Evolutionary conservation across 2,113 vertebrate genomes (phyloP), one percentile per base, ranked within the genome.

Genomic region (Cephalopholis sonnerati): DNA sequence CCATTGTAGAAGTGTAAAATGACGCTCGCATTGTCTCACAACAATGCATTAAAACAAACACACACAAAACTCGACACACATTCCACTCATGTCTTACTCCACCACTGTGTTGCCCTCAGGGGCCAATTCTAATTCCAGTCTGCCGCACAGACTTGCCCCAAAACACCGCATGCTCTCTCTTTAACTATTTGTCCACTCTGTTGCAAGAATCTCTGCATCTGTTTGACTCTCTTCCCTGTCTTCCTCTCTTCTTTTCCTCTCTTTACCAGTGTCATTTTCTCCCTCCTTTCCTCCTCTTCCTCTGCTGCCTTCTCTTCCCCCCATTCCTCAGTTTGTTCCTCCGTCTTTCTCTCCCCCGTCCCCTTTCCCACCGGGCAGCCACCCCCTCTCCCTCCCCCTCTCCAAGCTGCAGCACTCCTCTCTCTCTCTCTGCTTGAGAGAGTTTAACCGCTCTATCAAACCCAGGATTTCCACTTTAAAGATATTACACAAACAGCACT

Each of bases 361-460:
- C 29, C 70, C 55, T 12, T 63, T 83, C 61, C 83, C 71, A 25
- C 61, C 61, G 7, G 18, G 58, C 76, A 44, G 55, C 75, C 13
- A 5, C 51, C 75, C 75, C 25, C 71, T 74, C 16, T 92, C 93
- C 88, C 90, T 91, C 87, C 85, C 89, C 18, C 89, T 92, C 92
- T 91, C 94, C 85, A 93, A 92, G 80, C 90, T 93, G 90, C 92
- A 92, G 90, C 86, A 76, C 59, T 91, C 94, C 90, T 93, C 93
- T 39, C 87, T 95, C 85, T 91, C 93, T 83, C 90, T 94, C 92
- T 93, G 86, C 86, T 92, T 96, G 88, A 94, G 91, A 51, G 94
- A 95, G 87, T 93, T 95, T 83, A 95, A 92, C 93, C 92, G 92
- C 89, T 93, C 92, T 58, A 87, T 95, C 89, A 95, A 94, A 92